phyloP scores from a whole-genome alignment of 2,888 invertebrate species.

The Microctonus hyperodae region DNA sequence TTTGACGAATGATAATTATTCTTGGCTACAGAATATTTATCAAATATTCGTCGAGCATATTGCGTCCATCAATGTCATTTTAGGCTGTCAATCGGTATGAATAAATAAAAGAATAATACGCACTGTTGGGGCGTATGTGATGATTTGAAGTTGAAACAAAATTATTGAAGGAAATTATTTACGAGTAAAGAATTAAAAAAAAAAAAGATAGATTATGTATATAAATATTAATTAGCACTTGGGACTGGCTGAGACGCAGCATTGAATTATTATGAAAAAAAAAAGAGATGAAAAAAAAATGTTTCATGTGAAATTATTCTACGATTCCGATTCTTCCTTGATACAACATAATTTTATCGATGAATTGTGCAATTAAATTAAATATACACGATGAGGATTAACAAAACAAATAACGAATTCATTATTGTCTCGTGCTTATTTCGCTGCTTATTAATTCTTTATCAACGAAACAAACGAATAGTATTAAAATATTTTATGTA shows the following conservation, averaged over 20 bases:
- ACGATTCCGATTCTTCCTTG: slow-evolving; percentile 17
- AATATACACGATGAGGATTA: neutral
- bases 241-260: slow-evolving; percentile 30
- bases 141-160: slow-evolving; percentile 25
- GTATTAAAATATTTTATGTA: slow-evolving; percentile 11
- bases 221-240: slow-evolving; percentile 13
- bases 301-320: slow-evolving; percentile 26
- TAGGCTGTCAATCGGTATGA: slow-evolving; percentile 9
- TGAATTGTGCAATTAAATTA: neutral
- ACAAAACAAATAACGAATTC: neutral
- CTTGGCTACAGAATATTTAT: neutral
- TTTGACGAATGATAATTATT: neutral
- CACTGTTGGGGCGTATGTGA: slow-evolving; percentile 7
- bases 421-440: slow-evolving; percentile 1
- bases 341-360: neutral
- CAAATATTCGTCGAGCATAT: slow-evolving; percentile 30
- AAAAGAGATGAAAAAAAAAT: too few species aligned
- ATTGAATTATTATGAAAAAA: neutral
- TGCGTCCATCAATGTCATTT: slow-evolving; percentile 48
- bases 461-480: slow-evolving; percentile 24
- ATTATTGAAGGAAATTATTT: neutral
- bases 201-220: slow-evolving; percentile 24
- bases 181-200: slow-evolving; percentile 9
- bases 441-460: slow-evolving; percentile 16
- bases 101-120: slow-evolving; percentile 14